Percentiles rank a stretch among this genome's conserved stretches.
These are phyloP conservation scores for Atrina japonica DNA, from an alignment of 2,888 invertebrate genomes.

Conservation along the genomic window DNA sequence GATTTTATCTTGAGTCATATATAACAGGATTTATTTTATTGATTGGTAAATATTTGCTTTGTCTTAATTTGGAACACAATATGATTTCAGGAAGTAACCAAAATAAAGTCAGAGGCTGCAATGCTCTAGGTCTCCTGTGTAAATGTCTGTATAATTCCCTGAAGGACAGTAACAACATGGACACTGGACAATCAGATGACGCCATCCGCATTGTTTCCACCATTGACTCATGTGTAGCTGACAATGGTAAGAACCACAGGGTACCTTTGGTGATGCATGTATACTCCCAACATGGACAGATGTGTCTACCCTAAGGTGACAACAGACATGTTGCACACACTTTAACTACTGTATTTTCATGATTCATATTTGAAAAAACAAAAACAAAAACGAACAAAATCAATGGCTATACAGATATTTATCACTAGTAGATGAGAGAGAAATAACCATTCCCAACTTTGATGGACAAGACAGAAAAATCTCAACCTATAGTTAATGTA, in stretches of 20 bases:
- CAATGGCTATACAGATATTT: too few relatives aligned
- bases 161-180: slow-evolving; percentile 29
- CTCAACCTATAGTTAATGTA: too few relatives aligned
- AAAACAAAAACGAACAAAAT: not conserved
- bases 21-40: not conserved
- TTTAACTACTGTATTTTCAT: too few relatives aligned
- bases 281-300: too few relatives aligned
- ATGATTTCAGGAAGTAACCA: slow-evolving; percentile 64
- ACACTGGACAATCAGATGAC: slow-evolving; percentile 17
- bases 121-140: slow-evolving; percentile 62
- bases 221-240: slow-evolving; percentile 70
- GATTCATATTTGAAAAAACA: too few relatives aligned
- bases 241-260: slow-evolving; percentile 47
- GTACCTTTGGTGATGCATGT: too few relatives aligned
- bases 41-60: not conserved
- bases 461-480: too few relatives aligned
- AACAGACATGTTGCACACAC: too few relatives aligned
- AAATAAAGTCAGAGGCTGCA: slow-evolving; percentile 64
- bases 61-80: not conserved
- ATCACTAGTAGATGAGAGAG: too few relatives aligned
- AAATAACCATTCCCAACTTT: too few relatives aligned
- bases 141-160: slow-evolving; percentile 36
- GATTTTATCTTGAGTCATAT: too few relatives aligned
- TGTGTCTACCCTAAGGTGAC: too few relatives aligned
- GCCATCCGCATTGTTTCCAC: slow-evolving; percentile 59